phyloP scores from a whole-genome alignment of 2,888 invertebrate species.

The Pammene aurita region DNA sequence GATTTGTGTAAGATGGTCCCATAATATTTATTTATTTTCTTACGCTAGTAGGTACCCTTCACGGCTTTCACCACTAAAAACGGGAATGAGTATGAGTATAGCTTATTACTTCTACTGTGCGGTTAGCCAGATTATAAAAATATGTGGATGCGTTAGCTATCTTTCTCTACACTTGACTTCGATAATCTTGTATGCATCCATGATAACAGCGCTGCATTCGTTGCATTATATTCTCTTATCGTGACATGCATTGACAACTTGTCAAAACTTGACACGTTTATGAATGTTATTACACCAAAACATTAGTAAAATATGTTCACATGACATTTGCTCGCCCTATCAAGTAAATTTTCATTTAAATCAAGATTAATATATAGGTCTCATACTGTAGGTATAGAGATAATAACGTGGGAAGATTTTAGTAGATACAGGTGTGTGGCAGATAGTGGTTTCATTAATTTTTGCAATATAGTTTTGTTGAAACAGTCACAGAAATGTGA shows the following conservation, averaged over 20 bases:
- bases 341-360: slow-evolving; percentile 30
- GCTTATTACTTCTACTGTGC: no score
- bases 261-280: slow-evolving; percentile 45
- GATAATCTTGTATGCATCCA: slow-evolving; percentile 32
- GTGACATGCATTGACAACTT: slow-evolving; percentile 51
- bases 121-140: not conserved
- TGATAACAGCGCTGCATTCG: slow-evolving; percentile 26
- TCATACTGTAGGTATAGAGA: slow-evolving; percentile 24
- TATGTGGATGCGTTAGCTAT: not conserved
- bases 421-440: slow-evolving; percentile 45
- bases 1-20: no score
- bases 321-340: slow-evolving; percentile 1
- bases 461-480: slow-evolving; percentile 55
- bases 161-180: slow-evolving; percentile 27
- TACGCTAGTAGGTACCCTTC: no score
- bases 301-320: slow-evolving; percentile 24
- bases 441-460: slow-evolving; percentile 58
- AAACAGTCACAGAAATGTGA: slow-evolving; percentile 36
- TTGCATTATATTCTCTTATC: slow-evolving; percentile 48
- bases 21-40: no score
- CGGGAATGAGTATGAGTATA: no score
- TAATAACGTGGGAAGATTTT: slow-evolving; percentile 55
- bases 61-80: no score
- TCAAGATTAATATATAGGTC: slow-evolving; percentile 9
- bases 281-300: slow-evolving; percentile 34